Conservation (phyloP, 2,797 vertebrate genomes). For the Microctenopoma steveboyesi region DNA sequence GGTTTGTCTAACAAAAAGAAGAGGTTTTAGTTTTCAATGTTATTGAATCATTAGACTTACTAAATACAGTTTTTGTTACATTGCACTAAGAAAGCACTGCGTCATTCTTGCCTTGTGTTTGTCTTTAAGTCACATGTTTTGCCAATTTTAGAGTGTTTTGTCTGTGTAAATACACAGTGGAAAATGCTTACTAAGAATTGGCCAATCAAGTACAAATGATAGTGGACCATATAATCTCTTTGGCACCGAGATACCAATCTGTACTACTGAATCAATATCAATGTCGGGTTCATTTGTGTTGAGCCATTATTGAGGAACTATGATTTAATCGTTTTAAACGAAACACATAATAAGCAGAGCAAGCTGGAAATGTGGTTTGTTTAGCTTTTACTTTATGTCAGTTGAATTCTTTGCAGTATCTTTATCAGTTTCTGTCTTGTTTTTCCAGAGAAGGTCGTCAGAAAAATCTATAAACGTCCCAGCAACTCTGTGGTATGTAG, state of each 20-base stretch:
- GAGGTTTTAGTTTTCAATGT: not conserved
- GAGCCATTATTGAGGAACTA: slow-evolving; percentile 1
- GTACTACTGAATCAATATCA: slow-evolving; percentile 11
- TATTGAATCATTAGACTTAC: too few species aligned
- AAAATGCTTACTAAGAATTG: not conserved
- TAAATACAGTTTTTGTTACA: too few species aligned
- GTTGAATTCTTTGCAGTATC: slow-evolving; percentile 6
- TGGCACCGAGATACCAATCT: slow-evolving; percentile 3
- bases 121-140: not conserved
- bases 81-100: too few species aligned
- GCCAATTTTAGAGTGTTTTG: not conserved
- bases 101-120: too few species aligned
- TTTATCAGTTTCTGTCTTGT: slow-evolving; percentile 39
- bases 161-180: not conserved
- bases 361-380: slow-evolving; percentile 36
- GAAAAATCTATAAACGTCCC: slow-evolving; percentile 64
- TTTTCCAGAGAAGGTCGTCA: slow-evolving; percentile 67
- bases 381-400: slow-evolving; percentile 19
- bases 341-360: slow-evolving; percentile 19
- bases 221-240: slow-evolving; percentile 1
- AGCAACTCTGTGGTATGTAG: slow-evolving; percentile 71
- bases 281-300: slow-evolving; percentile 12
- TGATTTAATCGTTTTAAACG: slow-evolving; percentile 3
- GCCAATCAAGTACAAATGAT: not conserved
- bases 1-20: not conserved